Evolutionary conservation across 2,888 invertebrate genomes (phyloP).

Genomic region (Blastobasis adustella): DNA sequence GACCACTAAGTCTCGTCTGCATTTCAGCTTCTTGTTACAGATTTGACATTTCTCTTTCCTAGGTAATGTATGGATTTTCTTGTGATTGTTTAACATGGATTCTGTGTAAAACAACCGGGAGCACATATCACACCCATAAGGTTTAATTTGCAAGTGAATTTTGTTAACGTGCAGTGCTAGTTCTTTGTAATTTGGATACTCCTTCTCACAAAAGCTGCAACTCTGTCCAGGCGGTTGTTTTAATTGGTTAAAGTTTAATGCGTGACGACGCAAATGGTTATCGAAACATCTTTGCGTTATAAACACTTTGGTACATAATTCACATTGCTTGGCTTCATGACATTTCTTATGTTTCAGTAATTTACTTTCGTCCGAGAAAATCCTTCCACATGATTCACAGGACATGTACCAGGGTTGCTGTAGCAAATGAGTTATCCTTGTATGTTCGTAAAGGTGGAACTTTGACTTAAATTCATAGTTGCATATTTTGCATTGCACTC

Average conservation of each 20-base stretch:
- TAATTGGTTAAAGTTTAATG: conserved; percentile 26
- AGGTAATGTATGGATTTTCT: conserved; percentile 40
- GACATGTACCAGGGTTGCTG: conserved; percentile 22
- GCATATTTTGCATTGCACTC: conserved; percentile 38
- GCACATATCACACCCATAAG: conserved; percentile 62
- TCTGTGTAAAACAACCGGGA: conserved; percentile 56
- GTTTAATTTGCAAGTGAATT: conserved; percentile 59
- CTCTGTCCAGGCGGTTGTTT: conserved; percentile 29
- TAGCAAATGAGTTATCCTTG: conserved; percentile 42
- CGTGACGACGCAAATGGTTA: conserved; percentile 47
- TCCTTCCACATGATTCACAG: conserved; percentile 44
- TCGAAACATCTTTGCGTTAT: conserved; percentile 33
- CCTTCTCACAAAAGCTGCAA: conserved; percentile 61
- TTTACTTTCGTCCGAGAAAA: conserved; percentile 28
- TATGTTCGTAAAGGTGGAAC: conserved; percentile 52
- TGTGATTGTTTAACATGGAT: conserved; percentile 46
- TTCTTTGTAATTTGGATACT: conserved; percentile 45
- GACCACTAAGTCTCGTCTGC: conserved; percentile 46
- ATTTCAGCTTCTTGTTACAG: conserved; percentile 46
- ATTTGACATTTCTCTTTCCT: conserved; percentile 48
- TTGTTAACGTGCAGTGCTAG: conserved; percentile 60
- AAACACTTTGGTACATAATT: conserved; percentile 46
- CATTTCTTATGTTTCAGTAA: conserved; percentile 31
- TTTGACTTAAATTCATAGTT: conserved; percentile 36
- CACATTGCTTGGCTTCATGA: conserved; percentile 39